phyloP scores from a whole-genome alignment of 2,113 vertebrate species.

The Coryphaenoides rupestris region DNA sequence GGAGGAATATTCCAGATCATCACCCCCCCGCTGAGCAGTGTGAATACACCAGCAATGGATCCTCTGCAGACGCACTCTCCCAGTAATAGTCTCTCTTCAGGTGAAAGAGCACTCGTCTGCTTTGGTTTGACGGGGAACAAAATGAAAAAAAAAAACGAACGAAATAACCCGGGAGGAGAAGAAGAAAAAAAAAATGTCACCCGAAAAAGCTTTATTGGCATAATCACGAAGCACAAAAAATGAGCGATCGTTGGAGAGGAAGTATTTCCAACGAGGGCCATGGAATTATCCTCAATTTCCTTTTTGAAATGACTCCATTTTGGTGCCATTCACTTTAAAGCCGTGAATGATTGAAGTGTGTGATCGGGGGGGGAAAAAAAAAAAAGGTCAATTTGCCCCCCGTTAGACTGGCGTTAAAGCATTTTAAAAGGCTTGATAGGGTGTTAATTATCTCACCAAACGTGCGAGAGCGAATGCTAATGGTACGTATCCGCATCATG shows the following conservation, averaged over 20 bases:
- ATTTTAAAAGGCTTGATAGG: constrained; percentile 22
- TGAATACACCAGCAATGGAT: constrained; percentile 8
- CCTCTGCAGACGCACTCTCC: constrained; percentile 11
- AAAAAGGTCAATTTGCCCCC: too few relatives aligned
- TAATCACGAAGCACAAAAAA: constrained; percentile 31
- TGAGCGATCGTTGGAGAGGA: constrained; percentile 25
- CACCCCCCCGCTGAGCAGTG: background rate
- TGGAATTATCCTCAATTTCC: constrained; percentile 51
- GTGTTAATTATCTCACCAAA: constrained; percentile 30
- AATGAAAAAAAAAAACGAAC: too few relatives aligned
- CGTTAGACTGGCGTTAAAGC: constrained; percentile 29
- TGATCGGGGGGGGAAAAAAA: too few relatives aligned
- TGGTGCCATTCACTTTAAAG: constrained; percentile 38
- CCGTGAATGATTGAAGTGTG: constrained; percentile 3
- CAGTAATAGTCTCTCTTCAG: constrained; percentile 15
- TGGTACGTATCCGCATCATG: too few relatives aligned
- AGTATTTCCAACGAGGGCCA: constrained; percentile 33
- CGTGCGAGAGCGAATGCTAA: too few relatives aligned
- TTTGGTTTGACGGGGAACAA: too few relatives aligned
- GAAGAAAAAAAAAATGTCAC: too few relatives aligned
- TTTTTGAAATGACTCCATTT: constrained; percentile 39
- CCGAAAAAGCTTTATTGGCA: constrained; percentile 28
- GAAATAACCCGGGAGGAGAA: too few relatives aligned
- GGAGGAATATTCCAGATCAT: too few relatives aligned
- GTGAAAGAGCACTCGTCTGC: constrained; percentile 10